Evolutionary conservation across 2,888 invertebrate genomes (phyloP).

Genomic region (Torymus tubicola): DNA sequence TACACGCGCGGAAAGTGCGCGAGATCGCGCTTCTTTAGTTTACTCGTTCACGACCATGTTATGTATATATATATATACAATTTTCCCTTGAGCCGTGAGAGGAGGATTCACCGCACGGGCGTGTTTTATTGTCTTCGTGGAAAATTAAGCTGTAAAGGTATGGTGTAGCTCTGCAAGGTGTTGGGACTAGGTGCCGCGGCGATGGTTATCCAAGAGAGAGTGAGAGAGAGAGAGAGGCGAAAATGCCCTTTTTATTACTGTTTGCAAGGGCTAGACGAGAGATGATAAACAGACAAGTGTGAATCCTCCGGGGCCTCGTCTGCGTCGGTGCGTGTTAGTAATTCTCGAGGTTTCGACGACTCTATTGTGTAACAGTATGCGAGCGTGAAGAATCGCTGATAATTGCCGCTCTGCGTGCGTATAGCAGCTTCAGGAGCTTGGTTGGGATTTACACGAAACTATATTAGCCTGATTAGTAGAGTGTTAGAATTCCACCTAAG

Average conservation of each 20-base stretch:
- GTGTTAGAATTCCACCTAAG: too few species aligned
- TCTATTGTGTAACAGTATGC: too few species aligned
- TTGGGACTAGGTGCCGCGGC: too few species aligned
- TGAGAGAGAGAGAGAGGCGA: not conserved
- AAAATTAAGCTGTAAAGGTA: constrained; percentile 44
- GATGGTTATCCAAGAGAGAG: too few species aligned
- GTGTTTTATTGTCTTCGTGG: constrained; percentile 38
- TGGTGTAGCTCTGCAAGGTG: too few species aligned
- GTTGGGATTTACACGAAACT: too few species aligned
- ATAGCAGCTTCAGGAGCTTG: not conserved
- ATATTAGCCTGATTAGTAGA: too few species aligned
- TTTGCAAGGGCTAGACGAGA: constrained; percentile 20
- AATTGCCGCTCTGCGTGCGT: not conserved
- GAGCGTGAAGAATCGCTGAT: constrained; percentile 6
- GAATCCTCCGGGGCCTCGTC: not conserved
- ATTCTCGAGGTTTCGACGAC: too few species aligned
- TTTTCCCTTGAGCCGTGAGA: not conserved
- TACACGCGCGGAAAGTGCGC: too few species aligned
- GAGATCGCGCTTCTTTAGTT: too few species aligned
- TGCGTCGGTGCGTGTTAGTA: too few species aligned
- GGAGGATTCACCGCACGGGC: not conserved
- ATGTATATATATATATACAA: not conserved
- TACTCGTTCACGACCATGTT: too few species aligned
- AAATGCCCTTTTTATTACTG: constrained; percentile 18
- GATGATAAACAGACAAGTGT: constrained; percentile 6